Evolutionary conservation across 2,888 invertebrate species (phyloP).

Genomic region (Hedychridium roseum): DNA sequence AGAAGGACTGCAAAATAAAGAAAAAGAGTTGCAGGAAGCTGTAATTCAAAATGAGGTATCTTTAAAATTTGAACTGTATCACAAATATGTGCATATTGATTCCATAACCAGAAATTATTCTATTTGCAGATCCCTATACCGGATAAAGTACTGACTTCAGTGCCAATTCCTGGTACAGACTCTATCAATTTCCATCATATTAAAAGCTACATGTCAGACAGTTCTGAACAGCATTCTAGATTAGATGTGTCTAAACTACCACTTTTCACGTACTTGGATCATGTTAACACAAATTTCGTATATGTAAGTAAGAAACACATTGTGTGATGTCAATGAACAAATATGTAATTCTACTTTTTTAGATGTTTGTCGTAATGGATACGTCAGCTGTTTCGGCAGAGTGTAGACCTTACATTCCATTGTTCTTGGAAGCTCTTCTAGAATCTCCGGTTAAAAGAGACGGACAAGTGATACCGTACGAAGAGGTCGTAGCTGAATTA

Average conservation of each 20-base stretch:
- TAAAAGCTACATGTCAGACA: constrained; percentile 64
- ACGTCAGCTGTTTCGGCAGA: constrained; percentile 69
- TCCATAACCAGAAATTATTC: no score
- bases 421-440: constrained; percentile 77
- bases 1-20: constrained; percentile 74
- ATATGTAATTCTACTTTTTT: constrained; percentile 38
- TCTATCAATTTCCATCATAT: constrained; percentile 76
- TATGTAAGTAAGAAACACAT: constrained; percentile 70
- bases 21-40: constrained; percentile 71
- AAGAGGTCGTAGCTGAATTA: constrained; percentile 80
- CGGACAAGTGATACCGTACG: constrained; percentile 69
- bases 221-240: constrained; percentile 64
- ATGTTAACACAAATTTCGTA: constrained; percentile 83
- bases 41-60: constrained; percentile 82
- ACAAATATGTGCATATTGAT: constrained; percentile 6
- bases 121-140: constrained; percentile 73
- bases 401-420: constrained; percentile 76
- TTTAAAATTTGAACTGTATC: constrained; percentile 7
- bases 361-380: constrained; percentile 80
- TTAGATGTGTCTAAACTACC: constrained; percentile 74
- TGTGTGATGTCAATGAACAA: not conserved
- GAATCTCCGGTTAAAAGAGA: constrained; percentile 77
- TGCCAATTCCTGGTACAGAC: constrained; percentile 79
- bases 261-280: constrained; percentile 79
- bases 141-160: constrained; percentile 73